Evolutionary conservation across 2,888 invertebrate species (phyloP).

Genomic region (Acleris laterana): DNA sequence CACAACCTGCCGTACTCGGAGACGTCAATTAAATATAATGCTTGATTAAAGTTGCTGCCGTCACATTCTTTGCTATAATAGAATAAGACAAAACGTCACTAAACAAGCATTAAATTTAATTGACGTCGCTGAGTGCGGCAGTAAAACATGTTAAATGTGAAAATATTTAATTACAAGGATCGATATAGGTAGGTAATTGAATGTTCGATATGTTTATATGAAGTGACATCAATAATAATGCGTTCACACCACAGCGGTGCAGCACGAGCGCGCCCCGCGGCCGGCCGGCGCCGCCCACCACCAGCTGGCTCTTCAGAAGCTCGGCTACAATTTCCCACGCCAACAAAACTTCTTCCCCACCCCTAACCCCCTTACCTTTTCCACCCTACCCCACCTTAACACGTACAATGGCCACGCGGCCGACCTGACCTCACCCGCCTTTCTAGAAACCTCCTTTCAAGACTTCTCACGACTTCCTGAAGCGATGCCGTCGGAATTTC

Average conservation of each 20-base stretch:
- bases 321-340: slow-evolving; percentile 75
- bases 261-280: slow-evolving; percentile 94
- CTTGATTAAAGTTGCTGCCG: too few relatives aligned
- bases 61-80: too few relatives aligned
- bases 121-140: too few relatives aligned
- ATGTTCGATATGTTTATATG: neutral
- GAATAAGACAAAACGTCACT: too few relatives aligned
- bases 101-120: too few relatives aligned
- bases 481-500: slow-evolving; percentile 49
- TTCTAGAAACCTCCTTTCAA: slow-evolving; percentile 63
- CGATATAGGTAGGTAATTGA: neutral
- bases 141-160: too few relatives aligned
- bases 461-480: slow-evolving; percentile 63
- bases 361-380: slow-evolving; percentile 54
- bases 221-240: neutral
- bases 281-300: slow-evolving; percentile 62
- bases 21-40: too few relatives aligned
- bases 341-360: slow-evolving; percentile 58
- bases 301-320: slow-evolving; percentile 75
- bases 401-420: slow-evolving; percentile 55
- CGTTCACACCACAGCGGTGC: slow-evolving; percentile 88
- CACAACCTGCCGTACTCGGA: too few relatives aligned
- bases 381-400: slow-evolving; percentile 61
- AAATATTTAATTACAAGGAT: too few relatives aligned
- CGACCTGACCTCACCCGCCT: slow-evolving; percentile 51